Percentiles rank a stretch among this genome's conserved stretches.
Conservation (phyloP, 1,140 invertebrate genomes). For the Aphelenchoides besseyi region DNA sequence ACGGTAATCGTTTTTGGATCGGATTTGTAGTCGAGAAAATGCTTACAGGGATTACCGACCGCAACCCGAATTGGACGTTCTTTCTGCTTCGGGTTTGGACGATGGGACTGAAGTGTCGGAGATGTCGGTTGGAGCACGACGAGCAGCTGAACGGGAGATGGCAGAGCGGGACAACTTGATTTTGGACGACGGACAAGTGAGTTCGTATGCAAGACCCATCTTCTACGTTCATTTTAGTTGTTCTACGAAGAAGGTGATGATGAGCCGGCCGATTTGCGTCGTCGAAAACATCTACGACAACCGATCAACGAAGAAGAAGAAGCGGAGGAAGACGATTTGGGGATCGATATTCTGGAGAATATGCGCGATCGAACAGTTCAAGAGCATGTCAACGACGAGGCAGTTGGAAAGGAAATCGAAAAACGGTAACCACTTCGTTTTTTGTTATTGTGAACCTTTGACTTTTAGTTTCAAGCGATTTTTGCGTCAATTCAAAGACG, state of each 20-base stretch:
- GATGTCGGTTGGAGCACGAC: conserved; percentile 78
- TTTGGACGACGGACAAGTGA: conserved; percentile 46
- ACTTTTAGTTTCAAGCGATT: conserved; percentile 56
- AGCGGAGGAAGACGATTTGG: conserved; percentile 68
- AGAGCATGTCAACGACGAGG: conserved; percentile 93
- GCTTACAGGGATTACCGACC: conserved; percentile 86
- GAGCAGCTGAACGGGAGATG: conserved; percentile 82
- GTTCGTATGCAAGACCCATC: background rate
- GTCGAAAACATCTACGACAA: conserved; percentile 80
- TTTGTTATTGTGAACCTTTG: conserved; percentile 7
- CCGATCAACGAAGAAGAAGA: conserved; percentile 69
- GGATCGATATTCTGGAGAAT: conserved; percentile 86
- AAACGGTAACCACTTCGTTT: conserved; percentile 78
- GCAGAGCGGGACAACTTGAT: conserved; percentile 72
- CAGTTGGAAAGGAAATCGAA: conserved; percentile 89
- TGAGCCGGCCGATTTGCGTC: conserved; percentile 71
- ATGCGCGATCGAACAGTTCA: conserved; percentile 73
- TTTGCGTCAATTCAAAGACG: conserved; percentile 50
- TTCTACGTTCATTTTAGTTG: conserved; percentile 53
- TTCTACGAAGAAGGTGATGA: conserved; percentile 71
- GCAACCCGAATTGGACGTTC: conserved; percentile 88
- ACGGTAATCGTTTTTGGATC: conserved; percentile 71
- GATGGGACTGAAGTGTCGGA: conserved; percentile 79
- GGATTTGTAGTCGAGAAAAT: no score
- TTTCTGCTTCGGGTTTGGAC: conserved; percentile 81